Conservation (phyloP, 2,888 invertebrate genomes). For the Nephrotoma appendiculata region DNA sequence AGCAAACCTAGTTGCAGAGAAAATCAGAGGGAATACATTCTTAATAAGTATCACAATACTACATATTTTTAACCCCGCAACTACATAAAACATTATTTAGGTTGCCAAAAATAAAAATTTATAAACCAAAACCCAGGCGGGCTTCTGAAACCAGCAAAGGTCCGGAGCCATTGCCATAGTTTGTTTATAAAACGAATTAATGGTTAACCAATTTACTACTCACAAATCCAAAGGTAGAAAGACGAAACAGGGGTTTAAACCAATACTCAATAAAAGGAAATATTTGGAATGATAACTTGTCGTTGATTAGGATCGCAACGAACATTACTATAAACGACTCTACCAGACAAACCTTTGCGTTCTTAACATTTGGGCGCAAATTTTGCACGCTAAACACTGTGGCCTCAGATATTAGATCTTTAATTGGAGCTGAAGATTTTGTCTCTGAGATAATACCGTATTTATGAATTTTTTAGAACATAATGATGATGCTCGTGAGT, state of each 20-base stretch:
- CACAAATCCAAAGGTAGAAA: conserved; percentile 21
- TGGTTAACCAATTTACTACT: conserved; percentile 19
- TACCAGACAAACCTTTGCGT: neutral
- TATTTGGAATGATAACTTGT: too few species aligned
- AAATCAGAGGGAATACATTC: conserved; percentile 7
- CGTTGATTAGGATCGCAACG: too few species aligned
- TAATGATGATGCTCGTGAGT: neutral
- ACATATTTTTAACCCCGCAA: conserved; percentile 17
- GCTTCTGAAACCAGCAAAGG: conserved; percentile 16
- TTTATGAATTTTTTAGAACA: neutral
- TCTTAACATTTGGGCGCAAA: neutral
- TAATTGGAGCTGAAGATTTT: neutral
- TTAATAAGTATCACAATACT: conserved; percentile 10
- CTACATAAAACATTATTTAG: conserved; percentile 17
- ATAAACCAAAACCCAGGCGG: conserved; percentile 21
- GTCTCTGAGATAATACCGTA: neutral
- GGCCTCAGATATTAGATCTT: neutral
- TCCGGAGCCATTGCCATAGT: neutral
- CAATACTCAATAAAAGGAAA: neutral
- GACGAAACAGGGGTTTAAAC: neutral
- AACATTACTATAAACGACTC: too few species aligned
- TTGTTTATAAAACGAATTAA: conserved; percentile 13
- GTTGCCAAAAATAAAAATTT: conserved; percentile 21
- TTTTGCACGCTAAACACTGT: neutral
- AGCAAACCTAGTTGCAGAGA: conserved; percentile 16